phyloP scores from a whole-genome alignment of 2,797 vertebrate genomes.

The Phoebastria nigripes region DNA sequence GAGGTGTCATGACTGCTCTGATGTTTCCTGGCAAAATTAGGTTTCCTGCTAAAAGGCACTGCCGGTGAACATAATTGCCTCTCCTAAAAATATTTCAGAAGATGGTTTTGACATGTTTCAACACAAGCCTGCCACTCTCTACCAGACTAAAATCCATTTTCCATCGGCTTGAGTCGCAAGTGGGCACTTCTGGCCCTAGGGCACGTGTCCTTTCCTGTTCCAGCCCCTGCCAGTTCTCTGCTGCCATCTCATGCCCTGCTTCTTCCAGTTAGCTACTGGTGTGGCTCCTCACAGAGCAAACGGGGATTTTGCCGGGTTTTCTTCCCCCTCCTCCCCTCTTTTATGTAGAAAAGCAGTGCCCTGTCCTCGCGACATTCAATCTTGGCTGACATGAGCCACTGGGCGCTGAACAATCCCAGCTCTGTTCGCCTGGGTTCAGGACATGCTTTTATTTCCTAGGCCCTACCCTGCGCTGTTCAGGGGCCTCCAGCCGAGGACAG shows the following conservation, averaged over 20 bases:
- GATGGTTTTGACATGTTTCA: background rate
- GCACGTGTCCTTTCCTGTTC: background rate
- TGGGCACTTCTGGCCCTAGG: background rate
- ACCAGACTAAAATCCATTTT: background rate
- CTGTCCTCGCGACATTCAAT: background rate
- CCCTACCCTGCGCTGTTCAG: background rate
- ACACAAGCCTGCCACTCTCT: background rate
- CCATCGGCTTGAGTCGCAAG: background rate
- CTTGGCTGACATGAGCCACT: background rate
- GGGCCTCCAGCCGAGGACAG: background rate
- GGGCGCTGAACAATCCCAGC: background rate
- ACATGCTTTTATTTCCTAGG: background rate
- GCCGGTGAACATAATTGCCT: background rate
- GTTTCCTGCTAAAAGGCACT: background rate
- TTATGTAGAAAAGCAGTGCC: background rate
- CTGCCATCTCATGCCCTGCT: background rate
- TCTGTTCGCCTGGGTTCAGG: conserved; percentile 7
- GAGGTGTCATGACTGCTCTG: rapidly evolving
- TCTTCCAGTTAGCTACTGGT: background rate
- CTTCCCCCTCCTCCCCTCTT: background rate
- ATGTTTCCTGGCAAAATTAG: background rate
- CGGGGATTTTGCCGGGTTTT: background rate
- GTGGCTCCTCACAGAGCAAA: background rate
- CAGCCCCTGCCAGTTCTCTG: background rate
- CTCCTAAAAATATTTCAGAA: background rate